Base-by-base conservation (phyloP, 2,113 vertebrate genomes). In the Psephotus haematonotus region DNA sequence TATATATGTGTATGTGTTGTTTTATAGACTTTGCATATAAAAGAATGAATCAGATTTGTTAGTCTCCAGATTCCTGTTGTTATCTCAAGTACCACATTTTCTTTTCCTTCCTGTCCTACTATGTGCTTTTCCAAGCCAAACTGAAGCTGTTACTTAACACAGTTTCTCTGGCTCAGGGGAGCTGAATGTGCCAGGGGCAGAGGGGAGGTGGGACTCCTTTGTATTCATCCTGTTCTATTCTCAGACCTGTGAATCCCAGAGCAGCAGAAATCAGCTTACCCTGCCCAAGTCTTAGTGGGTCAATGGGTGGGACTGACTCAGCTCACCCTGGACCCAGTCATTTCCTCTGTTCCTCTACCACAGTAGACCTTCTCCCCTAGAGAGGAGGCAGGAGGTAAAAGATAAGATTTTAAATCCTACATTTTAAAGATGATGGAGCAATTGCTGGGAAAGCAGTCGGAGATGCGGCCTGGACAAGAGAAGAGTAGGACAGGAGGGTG, bases 231-330 rank as follows among this genome's bases (percentile, higher is more conserved):
- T 37, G 5, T 69, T 35, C n/a, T 74, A 2, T 46, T 47, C 37
- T 86, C 6, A 2, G 18, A 77, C 18, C 13, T 39, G 17, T 65
- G 50, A 90, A 57, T 86, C 29, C 25, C 22, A 63, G 29, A 82
- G 33, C 41, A 46, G 28, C 31, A 72, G 18, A n/a, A 41, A 68
- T 33, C 33, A 37, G 11, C 6, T 78, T 50, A 41, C 27, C 25
- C 0, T 0, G 16, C 6, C 53, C 25, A 67, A 82, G 6, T 2
- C 6, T 52, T 33, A 13, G 24, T 31, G 49, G 37, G 8, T 57
- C 2, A 25, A 9, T 37, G 24, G 9, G 13, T 50, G 29, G 41
- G 39, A 52, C 28, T 35, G 24, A 19, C 14, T 67, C 35, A 65
- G 18, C 37, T 11, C 16, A 44, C 35, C 27, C 14, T 43, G 27